Percentiles rank a stretch among this genome's conserved stretches.
Evolutionary conservation across 2,888 invertebrate species (phyloP).

Genomic region (Slavum lentiscoides): DNA sequence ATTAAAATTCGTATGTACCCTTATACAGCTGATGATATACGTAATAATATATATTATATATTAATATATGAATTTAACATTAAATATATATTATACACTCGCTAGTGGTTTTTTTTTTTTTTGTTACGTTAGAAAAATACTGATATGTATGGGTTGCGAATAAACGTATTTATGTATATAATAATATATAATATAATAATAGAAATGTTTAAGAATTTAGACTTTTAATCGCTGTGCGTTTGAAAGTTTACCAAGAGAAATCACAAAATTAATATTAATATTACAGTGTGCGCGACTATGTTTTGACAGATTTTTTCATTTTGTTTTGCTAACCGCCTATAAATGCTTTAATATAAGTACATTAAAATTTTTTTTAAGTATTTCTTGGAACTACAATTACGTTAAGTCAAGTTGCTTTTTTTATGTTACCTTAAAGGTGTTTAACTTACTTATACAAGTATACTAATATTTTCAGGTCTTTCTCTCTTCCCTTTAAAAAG

Average conservation of each 20-base stretch:
- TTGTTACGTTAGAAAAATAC: slow-evolving; percentile 38
- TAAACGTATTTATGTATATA: slow-evolving; percentile 14
- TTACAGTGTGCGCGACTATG: not conserved
- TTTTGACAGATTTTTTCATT: not conserved
- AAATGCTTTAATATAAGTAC: too few relatives aligned
- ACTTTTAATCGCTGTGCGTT: slow-evolving; percentile 5
- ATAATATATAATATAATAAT: too few relatives aligned
- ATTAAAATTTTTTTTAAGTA: not conserved
- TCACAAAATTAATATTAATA: slow-evolving; percentile 5
- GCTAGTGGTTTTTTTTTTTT: slow-evolving; percentile 2
- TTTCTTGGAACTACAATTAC: slow-evolving; percentile 2
- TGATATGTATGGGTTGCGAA: slow-evolving; percentile 50
- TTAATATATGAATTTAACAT: not conserved
- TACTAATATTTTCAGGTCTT: not conserved
- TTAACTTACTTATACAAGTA: too few relatives aligned
- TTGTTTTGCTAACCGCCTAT: too few relatives aligned
- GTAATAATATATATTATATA: slow-evolving; percentile 4
- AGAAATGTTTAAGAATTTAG: slow-evolving; percentile 21
- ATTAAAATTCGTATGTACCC: slow-evolving; percentile 45
- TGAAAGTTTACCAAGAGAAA: not conserved
- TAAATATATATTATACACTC: too few relatives aligned
- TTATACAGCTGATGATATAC: slow-evolving; percentile 10
- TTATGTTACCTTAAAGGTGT: too few relatives aligned
- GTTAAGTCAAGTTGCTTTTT: not conserved
- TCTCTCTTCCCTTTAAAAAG: not conserved